Conservation (phyloP, 30 jellyfish, hydroid and myxozoan genomes). For the Nemopilema nomurai region DNA sequence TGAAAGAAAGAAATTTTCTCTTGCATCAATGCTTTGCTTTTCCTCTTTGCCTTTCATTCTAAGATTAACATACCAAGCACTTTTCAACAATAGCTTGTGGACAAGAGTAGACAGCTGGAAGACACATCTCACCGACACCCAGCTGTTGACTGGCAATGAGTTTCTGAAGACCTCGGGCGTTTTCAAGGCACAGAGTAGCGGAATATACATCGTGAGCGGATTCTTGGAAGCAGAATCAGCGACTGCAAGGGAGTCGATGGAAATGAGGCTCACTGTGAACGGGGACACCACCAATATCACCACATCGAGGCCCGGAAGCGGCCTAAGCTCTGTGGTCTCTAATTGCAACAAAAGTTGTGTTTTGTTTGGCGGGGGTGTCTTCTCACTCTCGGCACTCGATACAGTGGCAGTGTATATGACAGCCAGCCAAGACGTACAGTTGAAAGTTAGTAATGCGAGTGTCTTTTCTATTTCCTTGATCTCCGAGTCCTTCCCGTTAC, state of each 20-base stretch:
- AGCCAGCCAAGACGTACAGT: conserved; percentile 24
- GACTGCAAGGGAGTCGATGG: conserved; percentile 3
- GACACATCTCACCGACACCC: conserved; percentile 27
- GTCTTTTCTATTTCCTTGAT: conserved; percentile 41
- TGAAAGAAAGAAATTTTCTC: not conserved
- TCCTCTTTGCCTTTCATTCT: not conserved
- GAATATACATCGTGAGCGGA: conserved; percentile 61
- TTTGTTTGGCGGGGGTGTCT: conserved; percentile 47
- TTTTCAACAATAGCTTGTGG: conserved; percentile 52
- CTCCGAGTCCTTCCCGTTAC: conserved; percentile 63
- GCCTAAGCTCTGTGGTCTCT: conserved; percentile 38
- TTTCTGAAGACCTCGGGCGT: conserved; percentile 59
- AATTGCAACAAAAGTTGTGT: conserved; percentile 67
- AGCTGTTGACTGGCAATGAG: conserved; percentile 44
- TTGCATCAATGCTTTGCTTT: not conserved
- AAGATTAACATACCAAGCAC: not conserved
- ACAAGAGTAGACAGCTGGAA: conserved; percentile 51
- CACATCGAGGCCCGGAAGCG: conserved; percentile 36
- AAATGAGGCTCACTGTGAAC: conserved; percentile 67
- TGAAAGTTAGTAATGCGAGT: conserved; percentile 32
- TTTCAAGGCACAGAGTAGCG: conserved; percentile 56
- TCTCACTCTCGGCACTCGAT: conserved; percentile 35
- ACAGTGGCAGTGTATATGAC: conserved; percentile 68
- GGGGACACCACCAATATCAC: conserved; percentile 18
- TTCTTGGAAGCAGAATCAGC: conserved; percentile 33